A percentile compares a stretch with the other conserved stretches of the same genome.
phyloP scores from a whole-genome alignment of 2,797 vertebrate genomes.

The Sebastes minor region DNA sequence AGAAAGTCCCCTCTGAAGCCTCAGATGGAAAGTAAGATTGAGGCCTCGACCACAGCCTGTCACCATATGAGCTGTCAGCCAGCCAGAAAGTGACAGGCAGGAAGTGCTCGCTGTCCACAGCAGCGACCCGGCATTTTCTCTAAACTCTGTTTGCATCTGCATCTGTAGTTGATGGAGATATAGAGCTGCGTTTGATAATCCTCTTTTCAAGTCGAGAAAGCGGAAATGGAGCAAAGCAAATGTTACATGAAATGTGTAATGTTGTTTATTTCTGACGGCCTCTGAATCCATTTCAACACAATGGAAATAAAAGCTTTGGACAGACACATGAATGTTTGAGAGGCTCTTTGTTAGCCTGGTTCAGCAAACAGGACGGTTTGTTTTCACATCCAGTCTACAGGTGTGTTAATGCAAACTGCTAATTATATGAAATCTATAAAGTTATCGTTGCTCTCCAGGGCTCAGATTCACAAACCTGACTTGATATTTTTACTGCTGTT shows the following conservation, averaged over 20 bases:
- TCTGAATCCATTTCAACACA: background rate
- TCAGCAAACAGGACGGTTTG: background rate
- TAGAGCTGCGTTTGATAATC: background rate
- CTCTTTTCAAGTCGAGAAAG: background rate
- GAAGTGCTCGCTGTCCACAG: constrained; percentile 38
- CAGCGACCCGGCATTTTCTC: background rate
- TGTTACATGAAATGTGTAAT: background rate
- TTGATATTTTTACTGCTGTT: background rate
- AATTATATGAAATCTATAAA: background rate
- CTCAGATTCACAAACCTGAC: background rate
- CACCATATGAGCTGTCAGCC: constrained; percentile 55
- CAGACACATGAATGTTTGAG: background rate
- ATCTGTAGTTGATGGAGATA: background rate
- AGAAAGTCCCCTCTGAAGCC: constrained; percentile 29
- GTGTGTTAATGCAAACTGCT: background rate
- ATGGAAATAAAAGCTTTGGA: background rate
- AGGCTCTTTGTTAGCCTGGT: background rate
- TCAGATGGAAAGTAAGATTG: constrained; percentile 43
- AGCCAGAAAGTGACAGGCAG: constrained; percentile 72
- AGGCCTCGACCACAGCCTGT: constrained; percentile 63
- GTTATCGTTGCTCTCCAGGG: background rate
- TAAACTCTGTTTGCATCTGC: background rate
- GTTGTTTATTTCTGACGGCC: background rate
- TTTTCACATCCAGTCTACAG: background rate
- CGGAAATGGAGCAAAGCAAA: background rate